phyloP scores from a whole-genome alignment of 2,888 invertebrate genomes.

The Spatulosminthurus flaviceps region DNA sequence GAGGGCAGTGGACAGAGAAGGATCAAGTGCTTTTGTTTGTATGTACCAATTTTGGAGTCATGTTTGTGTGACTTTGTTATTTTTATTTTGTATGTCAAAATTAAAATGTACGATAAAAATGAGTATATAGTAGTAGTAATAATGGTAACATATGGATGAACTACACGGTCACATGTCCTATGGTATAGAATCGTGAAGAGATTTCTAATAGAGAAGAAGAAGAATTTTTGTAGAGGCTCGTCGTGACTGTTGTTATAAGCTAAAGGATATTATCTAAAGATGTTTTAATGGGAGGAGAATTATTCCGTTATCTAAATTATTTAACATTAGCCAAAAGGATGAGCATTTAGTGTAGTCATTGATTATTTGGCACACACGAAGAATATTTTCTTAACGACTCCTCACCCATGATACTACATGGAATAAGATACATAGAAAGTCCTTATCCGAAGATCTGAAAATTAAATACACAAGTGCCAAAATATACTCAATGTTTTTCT shows the following conservation, averaged over 20 bases:
- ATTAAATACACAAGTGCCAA: neutral
- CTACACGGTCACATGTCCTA: neutral
- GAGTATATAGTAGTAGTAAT: no score
- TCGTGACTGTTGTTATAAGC: neutral
- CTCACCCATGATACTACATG: neutral
- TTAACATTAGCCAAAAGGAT: neutral
- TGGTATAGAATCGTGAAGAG: neutral
- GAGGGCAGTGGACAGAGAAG: neutral
- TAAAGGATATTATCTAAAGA: conserved; percentile 18
- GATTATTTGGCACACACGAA: conserved; percentile 3
- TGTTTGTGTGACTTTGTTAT: neutral
- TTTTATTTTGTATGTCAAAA: no score
- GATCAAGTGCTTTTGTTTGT: neutral
- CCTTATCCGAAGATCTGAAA: neutral
- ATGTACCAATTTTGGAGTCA: neutral
- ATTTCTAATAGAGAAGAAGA: neutral
- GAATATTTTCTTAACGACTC: neutral
- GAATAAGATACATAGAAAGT: neutral
- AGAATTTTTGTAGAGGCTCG: neutral
- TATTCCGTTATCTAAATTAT: conserved; percentile 11
- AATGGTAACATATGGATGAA: no score
- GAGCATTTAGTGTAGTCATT: conserved; percentile 8
- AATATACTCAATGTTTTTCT: neutral
- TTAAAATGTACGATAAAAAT: neutral
- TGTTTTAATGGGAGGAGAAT: neutral